Base-by-base conservation (phyloP, 2,113 vertebrate species). In the Hylia prasina region DNA sequence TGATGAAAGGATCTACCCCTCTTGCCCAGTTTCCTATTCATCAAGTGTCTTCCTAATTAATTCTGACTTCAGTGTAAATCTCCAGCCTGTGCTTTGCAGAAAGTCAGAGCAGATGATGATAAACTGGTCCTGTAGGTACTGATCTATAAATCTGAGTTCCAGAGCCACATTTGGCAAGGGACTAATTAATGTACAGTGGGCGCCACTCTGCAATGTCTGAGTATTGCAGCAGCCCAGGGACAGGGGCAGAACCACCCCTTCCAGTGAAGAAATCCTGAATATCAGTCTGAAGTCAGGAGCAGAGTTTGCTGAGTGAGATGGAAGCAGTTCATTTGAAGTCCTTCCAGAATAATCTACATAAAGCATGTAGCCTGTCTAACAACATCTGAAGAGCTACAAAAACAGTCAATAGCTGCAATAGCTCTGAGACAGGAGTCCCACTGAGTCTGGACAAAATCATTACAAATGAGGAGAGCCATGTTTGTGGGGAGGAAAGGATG, bases 401-500 rank as follows among this genome's bases (percentile, higher is more conserved):
- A 77, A 2, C 77, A 82, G 72, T 23, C 83, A 51, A 89, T 73
- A 64, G 70, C 81, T 93, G 91, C 91, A 75, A 69, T 28, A 86
- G 63, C 87, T 50, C 78, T 2, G 92, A 83, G 91, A 91, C 63
- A 54, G 71, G 85, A 95, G 68, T 60, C 93, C 93, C 80, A 44
- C 71, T 7, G 60, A 79, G 94, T 65, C 82, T 83, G 90, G 85
- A 75, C 31, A 4, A 58, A 88, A 56, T 51, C 63, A 44, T 58
- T 73, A 86, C 76, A 51, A 70, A 71, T 1, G 31, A 90, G 75
- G 72, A 83, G 70, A 94, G 72, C 78, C 28, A 30, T 54, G 85
- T 85, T 79, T 91, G 72, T 63, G 75, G 58, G 40, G 71, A 93
- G 94, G 81, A 85, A 89, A 89, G 73, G 90, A 94, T 65, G 91